Percentiles rank a stretch among this genome's conserved stretches.
Evolutionary conservation across 1,140 invertebrate species (phyloP).

Genomic region (Nixonia krombeini): DNA sequence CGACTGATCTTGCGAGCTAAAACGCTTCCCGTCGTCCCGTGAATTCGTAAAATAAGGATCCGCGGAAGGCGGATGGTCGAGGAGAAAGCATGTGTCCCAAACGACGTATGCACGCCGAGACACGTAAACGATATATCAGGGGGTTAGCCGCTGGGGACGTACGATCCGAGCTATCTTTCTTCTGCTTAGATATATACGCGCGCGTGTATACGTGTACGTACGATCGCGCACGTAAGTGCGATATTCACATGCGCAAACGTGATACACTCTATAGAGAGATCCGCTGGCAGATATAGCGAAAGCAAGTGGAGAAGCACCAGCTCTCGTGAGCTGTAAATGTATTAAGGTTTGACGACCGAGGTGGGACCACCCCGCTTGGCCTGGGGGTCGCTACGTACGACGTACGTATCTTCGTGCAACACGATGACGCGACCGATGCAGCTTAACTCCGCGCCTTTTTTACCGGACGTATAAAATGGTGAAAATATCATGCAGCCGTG

Average conservation of each 20-base stretch:
- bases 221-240: conserved; percentile 42
- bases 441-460: no score
- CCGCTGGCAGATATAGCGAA: conserved; percentile 54
- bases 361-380: conserved; percentile 59
- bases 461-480: no score
- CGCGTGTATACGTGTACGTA: conserved; percentile 21
- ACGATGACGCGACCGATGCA: conserved; percentile 42
- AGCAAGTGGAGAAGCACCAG: conserved; percentile 43
- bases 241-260: conserved; percentile 69
- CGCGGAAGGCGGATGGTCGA: conserved; percentile 44
- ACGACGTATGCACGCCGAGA: conserved; percentile 70
- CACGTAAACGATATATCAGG: conserved; percentile 73
- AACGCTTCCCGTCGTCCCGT: conserved; percentile 55
- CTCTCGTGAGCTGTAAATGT: conserved; percentile 70
- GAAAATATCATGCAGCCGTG: no score
- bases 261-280: conserved; percentile 65
- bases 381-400: conserved; percentile 35
- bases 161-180: conserved; percentile 70
- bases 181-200: conserved; percentile 63
- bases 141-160: conserved; percentile 71
- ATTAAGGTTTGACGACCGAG: conserved; percentile 71
- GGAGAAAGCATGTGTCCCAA: conserved; percentile 67
- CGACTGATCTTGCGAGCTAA: conserved; percentile 41
- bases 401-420: conserved; percentile 28
- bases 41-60: conserved; percentile 68